Conservation (phyloP, 2,113 vertebrate genomes). For the Pagrus major region DNA sequence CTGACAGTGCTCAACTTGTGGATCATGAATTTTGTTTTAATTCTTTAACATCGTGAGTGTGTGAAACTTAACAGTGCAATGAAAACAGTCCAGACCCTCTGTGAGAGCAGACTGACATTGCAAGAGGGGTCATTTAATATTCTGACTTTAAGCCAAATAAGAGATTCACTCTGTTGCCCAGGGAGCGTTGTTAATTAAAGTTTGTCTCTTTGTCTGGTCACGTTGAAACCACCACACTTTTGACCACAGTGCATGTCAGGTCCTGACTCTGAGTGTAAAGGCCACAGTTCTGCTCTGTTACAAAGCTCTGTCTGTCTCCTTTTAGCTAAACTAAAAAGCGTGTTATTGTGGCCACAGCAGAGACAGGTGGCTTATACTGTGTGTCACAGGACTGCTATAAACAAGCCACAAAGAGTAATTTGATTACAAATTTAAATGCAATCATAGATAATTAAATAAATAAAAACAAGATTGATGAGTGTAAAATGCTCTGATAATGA, state of each 20-base stretch:
- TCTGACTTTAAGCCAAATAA: neutral
- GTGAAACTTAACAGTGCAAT: neutral
- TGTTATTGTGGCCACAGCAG: neutral
- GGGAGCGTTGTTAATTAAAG: neutral
- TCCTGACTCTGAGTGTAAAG: neutral
- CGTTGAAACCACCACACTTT: neutral
- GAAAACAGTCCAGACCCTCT: neutral
- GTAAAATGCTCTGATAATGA: neutral
- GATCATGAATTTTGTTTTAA: no score
- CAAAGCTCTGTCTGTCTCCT: neutral
- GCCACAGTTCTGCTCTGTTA: neutral
- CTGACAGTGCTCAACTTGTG: neutral
- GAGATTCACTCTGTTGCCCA: neutral
- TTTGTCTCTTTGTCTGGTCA: neutral
- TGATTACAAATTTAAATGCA: neutral
- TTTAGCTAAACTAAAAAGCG: neutral
- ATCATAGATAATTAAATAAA: neutral
- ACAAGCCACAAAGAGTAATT: neutral
- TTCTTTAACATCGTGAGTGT: neutral
- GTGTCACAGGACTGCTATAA: slow-evolving; percentile 10
- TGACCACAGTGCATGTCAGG: neutral
- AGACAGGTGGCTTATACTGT: slow-evolving; percentile 13
- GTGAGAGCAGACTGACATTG: neutral
- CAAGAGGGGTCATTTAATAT: neutral
- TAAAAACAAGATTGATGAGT: neutral